Evolutionary conservation across 1,140 invertebrate species (phyloP), one percentile per base, ranked within the genome.

Genomic region (Pseudoatta argentina): DNA sequence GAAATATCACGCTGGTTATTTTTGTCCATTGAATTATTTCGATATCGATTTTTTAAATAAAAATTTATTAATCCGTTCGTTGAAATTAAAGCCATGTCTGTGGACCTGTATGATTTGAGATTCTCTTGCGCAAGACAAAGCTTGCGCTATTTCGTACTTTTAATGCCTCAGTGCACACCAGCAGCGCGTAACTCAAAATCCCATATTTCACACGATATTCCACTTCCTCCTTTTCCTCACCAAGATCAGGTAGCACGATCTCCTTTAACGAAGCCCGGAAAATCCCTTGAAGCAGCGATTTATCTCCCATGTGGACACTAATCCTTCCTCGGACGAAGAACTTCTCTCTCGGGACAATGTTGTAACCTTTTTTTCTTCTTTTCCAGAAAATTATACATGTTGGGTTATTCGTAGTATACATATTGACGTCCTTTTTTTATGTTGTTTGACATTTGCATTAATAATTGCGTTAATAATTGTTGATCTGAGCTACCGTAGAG

Each of bases 221-320:
- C 27, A 12, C 3, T 21, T 66, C 21, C 34, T 24, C 21, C 53
- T 69, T 48, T 44, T 55, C 44, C 24, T 64, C 27, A 16, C 44
- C 21, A 66, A 85, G 71, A 48, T 85, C 82, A 44, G 57, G 8
- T 48, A 82, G 51, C 59, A 44, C 57, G 69, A 66, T 72, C 79
- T 72, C 10, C 39, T 87, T 87, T 87, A 87, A 87, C 69, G 79
- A 85, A 85, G 59, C 86, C 48, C 48, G 16, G 79, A 66, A 87
- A 87, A 87, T 87, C 81, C 66, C 39, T 3, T 66, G 78, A 75
- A 83, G 61, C 59, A 75, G 86, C 59, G 86, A 87, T 87, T 85
- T 83, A 87, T 87, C 79, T 87, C 71, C 18, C 30, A 63, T 44
- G 24, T 73, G 67, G 69, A 87, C 86, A 66, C 86, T 87, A 87